phyloP scores from a whole-genome alignment of 92 coral and sea anemone genomes.

The Ricordea florida region DNA sequence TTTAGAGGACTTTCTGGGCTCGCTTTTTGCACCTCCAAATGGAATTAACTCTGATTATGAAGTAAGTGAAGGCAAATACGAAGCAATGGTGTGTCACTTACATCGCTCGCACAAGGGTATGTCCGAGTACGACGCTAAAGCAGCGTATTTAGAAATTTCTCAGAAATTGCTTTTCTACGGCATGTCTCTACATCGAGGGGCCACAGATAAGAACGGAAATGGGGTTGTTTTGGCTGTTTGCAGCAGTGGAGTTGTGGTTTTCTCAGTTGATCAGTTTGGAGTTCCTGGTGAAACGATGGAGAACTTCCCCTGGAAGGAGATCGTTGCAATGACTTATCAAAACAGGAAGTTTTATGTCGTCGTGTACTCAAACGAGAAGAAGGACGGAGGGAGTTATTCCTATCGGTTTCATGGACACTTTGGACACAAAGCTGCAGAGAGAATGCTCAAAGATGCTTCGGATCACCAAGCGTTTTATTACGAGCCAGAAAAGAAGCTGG shows the following conservation, averaged over 20 bases:
- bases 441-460: conserved; percentile 65
- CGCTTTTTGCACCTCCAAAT: conserved; percentile 87
- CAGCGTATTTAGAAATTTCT: conserved; percentile 72
- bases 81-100: conserved; percentile 60
- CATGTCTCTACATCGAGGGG: conserved; percentile 71
- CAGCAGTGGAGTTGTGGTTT: conserved; percentile 75
- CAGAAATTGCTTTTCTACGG: conserved; percentile 72
- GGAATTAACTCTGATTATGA: conserved; percentile 85
- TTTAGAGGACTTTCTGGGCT: conserved; percentile 79
- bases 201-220: conserved; percentile 71
- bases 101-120: conserved; percentile 83
- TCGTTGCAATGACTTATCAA: conserved; percentile 71
- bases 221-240: conserved; percentile 69
- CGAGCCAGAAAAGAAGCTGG: conserved; percentile 72
- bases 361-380: conserved; percentile 67
- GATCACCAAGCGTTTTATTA: conserved; percentile 62
- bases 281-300: conserved; percentile 60
- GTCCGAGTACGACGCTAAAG: conserved; percentile 72
- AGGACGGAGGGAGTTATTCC: conserved; percentile 75
- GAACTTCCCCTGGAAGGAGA: conserved; percentile 79
- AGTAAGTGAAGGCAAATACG: conserved; percentile 76
- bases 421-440: conserved; percentile 87
- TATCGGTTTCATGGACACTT: conserved; percentile 90
- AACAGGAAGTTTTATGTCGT: conserved; percentile 87
- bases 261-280: conserved; percentile 47